Conservation (phyloP, 2,113 vertebrate species). For the Xyrauchen texanus region DNA sequence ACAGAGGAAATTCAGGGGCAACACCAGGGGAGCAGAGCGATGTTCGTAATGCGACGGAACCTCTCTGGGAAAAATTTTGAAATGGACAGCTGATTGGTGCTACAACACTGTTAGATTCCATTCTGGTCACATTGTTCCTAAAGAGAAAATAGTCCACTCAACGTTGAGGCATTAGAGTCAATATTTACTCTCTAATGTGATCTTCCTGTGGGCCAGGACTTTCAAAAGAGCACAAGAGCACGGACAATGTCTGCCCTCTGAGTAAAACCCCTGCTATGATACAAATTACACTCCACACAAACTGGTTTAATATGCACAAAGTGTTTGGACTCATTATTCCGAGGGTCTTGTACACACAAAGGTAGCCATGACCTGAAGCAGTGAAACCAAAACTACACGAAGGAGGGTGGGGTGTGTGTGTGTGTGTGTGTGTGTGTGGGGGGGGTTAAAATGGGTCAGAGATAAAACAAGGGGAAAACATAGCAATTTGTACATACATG, state of each 20-base stretch:
- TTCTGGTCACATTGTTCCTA: too few species aligned
- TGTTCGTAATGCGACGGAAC: background rate
- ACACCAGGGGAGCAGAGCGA: background rate
- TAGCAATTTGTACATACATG: background rate
- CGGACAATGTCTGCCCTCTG: constrained; percentile 22
- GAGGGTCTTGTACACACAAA: constrained; percentile 27
- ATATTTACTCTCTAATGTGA: constrained; percentile 37
- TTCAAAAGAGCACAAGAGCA: constrained; percentile 32
- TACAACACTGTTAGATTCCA: too few species aligned
- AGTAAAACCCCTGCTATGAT: constrained; percentile 49
- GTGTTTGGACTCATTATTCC: constrained; percentile 57
- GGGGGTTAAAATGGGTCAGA: constrained; percentile 17
- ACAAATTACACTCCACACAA: constrained; percentile 63
- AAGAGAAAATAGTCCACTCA: background rate
- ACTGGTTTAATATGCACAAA: constrained; percentile 48
- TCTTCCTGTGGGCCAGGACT: constrained; percentile 23
- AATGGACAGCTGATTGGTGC: constrained; percentile 22
- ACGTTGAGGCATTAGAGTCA: constrained; percentile 45
- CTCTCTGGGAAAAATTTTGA: constrained; percentile 36
- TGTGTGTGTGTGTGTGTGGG: too few species aligned
- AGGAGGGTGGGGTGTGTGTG: background rate
- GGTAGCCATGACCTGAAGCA: constrained; percentile 2
- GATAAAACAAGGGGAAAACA: too few species aligned
- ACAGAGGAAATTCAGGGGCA: constrained; percentile 32
- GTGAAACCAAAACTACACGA: background rate